Conservation (phyloP, 1,140 invertebrate genomes). For the Ridgeia piscesae region DNA sequence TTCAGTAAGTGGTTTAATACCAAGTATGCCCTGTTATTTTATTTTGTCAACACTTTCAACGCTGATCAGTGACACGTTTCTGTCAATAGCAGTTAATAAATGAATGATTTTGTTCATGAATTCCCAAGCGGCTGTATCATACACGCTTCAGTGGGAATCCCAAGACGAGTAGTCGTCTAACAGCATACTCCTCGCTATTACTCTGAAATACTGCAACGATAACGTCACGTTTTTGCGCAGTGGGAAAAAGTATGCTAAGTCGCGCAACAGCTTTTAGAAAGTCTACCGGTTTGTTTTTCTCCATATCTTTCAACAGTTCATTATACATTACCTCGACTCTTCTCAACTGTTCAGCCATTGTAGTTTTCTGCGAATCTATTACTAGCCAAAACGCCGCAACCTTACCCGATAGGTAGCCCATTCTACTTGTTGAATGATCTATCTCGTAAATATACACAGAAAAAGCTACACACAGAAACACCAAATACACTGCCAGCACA, state of each 20-base stretch:
- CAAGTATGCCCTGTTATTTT: no score
- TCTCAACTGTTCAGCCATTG: not conserved
- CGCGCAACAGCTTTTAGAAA: not conserved
- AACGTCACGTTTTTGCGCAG: not conserved
- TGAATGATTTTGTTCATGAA: no score
- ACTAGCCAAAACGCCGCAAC: not conserved
- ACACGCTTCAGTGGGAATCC: not conserved
- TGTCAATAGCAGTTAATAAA: no score
- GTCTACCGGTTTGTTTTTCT: not conserved
- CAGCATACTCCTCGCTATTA: not conserved
- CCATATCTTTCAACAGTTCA: not conserved
- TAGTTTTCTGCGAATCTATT: not conserved
- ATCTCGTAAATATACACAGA: not conserved
- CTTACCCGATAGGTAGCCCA: not conserved
- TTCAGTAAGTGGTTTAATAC: no score
- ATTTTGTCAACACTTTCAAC: no score
- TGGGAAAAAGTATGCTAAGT: not conserved
- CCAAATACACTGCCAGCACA: not conserved
- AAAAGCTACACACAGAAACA: not conserved
- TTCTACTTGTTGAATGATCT: not conserved
- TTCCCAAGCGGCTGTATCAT: no score
- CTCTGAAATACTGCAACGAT: not conserved
- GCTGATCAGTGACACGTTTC: no score
- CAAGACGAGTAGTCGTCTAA: not conserved
- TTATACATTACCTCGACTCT: not conserved